Base-by-base conservation (phyloP, 2,797 vertebrate genomes). In the Poecilia velifera region DNA sequence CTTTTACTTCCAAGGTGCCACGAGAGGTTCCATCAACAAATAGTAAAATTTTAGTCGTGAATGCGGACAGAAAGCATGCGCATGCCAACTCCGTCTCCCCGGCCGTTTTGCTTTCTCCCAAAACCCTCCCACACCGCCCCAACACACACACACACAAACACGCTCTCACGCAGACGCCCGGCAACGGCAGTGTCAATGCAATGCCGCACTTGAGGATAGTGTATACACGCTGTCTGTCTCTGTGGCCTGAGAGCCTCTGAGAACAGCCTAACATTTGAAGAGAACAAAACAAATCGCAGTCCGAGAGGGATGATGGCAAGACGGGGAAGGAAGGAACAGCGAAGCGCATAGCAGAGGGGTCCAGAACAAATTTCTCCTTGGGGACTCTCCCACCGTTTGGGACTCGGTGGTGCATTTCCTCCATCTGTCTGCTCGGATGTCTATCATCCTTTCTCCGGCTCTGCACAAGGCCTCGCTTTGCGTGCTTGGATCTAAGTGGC, bases 361-460 rank as follows among this genome's bases (percentile, higher is more conserved):
- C 79, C 86, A 78, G 83, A 87, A 87, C 84, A 91, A 93, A 91
- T 92, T 77, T 86, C 84, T 91, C 92, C 93, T 90, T 84, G 25
- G 76, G 89, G 93, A 93, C 81, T 82, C 84, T 79, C 86, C 86
- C 83, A 84, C 80, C 88, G 83, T 92, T 91, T 82, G 77, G 78
- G 87, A 87, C 83, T 87, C 46, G 2, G 75, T 74, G 82, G 84
- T 41, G 49, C 84, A 66, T 89, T 88, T 86, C 62, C 89, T 84
- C 85, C 84, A 82, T 88, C 84, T 86, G 90, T 87, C 81, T 81
- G 46, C 86, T 31, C 34, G 34, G 53, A 83, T 78, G 77, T 73
- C 79, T 39, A 39, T 89, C 79, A 53, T 73, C 81, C 18, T 31
- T 51, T 49, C 71, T 72, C 73, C 76, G 36, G 25, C 77, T 83